Evolutionary conservation across 2,888 invertebrate species (phyloP).

Genomic region (Athalia rosae): DNA sequence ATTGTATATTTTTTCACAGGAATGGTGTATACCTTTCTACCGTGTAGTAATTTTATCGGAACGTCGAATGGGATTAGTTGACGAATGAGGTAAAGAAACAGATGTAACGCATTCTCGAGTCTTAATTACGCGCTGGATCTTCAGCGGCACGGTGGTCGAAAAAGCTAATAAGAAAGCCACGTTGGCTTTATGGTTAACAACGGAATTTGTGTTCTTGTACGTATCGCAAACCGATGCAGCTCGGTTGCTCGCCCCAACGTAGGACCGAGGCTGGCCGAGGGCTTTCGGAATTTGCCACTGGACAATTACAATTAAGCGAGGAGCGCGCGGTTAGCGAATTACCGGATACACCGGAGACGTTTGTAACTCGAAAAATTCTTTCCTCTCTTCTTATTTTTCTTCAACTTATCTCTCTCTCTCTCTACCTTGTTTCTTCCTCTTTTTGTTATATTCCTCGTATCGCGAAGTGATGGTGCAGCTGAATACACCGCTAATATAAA

Average conservation of each 20-base stretch:
- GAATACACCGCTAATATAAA: no score
- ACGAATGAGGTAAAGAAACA: conserved; percentile 62
- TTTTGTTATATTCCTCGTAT: conserved; percentile 32
- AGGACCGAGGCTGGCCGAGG: conserved; percentile 54
- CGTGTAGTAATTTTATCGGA: conserved; percentile 55
- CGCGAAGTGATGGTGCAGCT: no score
- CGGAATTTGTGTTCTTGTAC: conserved; percentile 70
- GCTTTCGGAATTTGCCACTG: conserved; percentile 68
- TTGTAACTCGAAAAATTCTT: not conserved
- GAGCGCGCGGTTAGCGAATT: conserved; percentile 68
- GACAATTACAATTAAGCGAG: conserved; percentile 72
- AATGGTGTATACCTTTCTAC: not conserved
- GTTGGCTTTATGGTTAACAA: conserved; percentile 67
- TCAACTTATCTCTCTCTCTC: no score
- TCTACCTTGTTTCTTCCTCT: no score
- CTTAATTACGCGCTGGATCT: conserved; percentile 44
- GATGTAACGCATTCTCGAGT: conserved; percentile 62
- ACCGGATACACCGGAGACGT: conserved; percentile 22
- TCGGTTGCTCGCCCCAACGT: conserved; percentile 21
- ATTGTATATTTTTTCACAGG: no score
- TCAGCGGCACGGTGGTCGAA: conserved; percentile 43
- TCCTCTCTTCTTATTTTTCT: no score
- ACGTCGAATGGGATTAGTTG: conserved; percentile 67
- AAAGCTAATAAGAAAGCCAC: conserved; percentile 13
- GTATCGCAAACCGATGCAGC: conserved; percentile 34